These are phyloP conservation scores for Leucoma salicis DNA, from an alignment of 2,888 invertebrate genomes.

Conservation along the genomic window DNA sequence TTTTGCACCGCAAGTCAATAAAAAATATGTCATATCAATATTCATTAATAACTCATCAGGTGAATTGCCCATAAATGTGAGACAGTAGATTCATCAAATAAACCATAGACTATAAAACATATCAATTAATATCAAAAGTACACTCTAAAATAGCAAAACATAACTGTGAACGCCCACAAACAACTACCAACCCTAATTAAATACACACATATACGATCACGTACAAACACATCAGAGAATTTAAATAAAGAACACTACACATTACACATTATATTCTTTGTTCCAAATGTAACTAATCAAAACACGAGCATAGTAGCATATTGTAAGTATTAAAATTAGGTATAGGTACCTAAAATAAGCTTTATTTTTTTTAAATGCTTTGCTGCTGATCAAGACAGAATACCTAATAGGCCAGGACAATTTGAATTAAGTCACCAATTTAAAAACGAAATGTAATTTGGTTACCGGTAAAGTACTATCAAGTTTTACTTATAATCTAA, in stretches of 20 bases:
- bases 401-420: too few relatives aligned
- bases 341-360: too few relatives aligned
- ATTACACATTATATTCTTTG: constrained; percentile 7
- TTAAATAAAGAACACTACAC: constrained; percentile 29
- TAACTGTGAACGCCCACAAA: constrained; percentile 32
- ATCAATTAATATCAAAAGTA: constrained; percentile 33
- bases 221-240: constrained; percentile 17
- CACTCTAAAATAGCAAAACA: constrained; percentile 26
- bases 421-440: too few relatives aligned
- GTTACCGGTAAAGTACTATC: too few relatives aligned
- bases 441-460: too few relatives aligned
- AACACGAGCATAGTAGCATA: background rate
- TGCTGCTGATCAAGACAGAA: too few relatives aligned
- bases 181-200: constrained; percentile 47
- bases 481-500: too few relatives aligned
- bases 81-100: constrained; percentile 5
- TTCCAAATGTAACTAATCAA: background rate
- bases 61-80: background rate
- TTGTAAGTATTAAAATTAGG: too few relatives aligned
- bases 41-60: too few relatives aligned
- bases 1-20: too few relatives aligned
- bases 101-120: constrained; percentile 26
- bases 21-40: too few relatives aligned
- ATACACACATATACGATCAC: constrained; percentile 34
- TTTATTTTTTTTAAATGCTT: too few relatives aligned